These are phyloP conservation scores for Myopa tessellatipennis DNA, from an alignment of 2,888 invertebrate species.

Conservation along the genomic window DNA sequence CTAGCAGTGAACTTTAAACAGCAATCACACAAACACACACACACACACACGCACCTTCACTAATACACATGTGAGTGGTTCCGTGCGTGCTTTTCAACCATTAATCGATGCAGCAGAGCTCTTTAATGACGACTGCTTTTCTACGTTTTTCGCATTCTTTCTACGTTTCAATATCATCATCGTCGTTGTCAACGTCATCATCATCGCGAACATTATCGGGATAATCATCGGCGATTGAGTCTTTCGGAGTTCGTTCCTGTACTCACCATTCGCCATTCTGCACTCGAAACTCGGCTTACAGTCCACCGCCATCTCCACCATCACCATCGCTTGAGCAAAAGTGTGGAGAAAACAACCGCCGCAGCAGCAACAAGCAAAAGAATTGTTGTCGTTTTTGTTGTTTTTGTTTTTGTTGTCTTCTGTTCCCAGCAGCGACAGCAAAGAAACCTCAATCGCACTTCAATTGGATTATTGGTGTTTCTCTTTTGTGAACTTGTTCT, in stretches of 20 bases:
- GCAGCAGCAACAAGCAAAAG: conserved; percentile 13
- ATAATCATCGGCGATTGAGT: conserved; percentile 14
- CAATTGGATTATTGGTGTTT: conserved; percentile 36
- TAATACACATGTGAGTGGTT: not conserved
- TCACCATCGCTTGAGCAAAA: not conserved
- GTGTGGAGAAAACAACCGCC: not conserved
- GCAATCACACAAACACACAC: not conserved
- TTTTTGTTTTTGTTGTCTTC: not conserved
- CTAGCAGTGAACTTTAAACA: conserved; percentile 16
- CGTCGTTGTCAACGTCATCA: conserved; percentile 4
- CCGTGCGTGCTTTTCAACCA: conserved; percentile 33
- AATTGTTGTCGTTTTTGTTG: conserved; percentile 2
- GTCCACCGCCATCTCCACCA: not conserved
- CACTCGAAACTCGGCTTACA: not conserved
- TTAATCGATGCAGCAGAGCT: conserved; percentile 27
- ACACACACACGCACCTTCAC: not conserved
- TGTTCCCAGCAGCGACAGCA: conserved; percentile 13
- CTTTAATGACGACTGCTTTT: not conserved
- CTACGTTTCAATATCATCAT: not conserved
- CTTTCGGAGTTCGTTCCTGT: conserved; percentile 13
- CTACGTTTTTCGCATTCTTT: conserved; percentile 12
- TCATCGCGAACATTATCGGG: not conserved
- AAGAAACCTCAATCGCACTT: conserved; percentile 30
- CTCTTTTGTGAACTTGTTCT: conserved; percentile 23
- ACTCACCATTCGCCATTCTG: not conserved